A percentile compares a stretch with the other conserved stretches of the same genome.
Conservation (phyloP, 1,140 invertebrate genomes). For the Muscidifurax raptorellus region DNA sequence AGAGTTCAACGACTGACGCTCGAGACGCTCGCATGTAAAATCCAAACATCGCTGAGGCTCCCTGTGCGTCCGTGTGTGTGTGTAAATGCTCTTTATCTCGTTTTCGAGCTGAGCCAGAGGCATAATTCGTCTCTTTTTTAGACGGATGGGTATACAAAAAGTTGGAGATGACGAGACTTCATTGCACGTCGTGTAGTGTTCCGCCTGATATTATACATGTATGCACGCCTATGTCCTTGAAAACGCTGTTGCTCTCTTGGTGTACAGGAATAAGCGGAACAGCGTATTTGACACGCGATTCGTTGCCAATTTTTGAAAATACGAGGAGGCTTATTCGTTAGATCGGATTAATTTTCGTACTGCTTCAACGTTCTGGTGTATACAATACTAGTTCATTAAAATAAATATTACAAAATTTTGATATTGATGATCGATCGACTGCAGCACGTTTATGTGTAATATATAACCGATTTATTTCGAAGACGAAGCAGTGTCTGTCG, state of each 20-base stretch:
- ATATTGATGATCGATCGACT: background rate
- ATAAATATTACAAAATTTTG: too few species aligned
- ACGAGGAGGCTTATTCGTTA: background rate
- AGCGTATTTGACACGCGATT: background rate
- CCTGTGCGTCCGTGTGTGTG: too few species aligned
- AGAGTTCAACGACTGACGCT: background rate
- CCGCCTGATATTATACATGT: background rate
- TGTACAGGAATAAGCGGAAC: background rate
- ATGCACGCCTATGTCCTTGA: too few species aligned
- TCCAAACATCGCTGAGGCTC: background rate
- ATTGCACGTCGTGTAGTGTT: background rate
- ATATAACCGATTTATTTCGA: background rate
- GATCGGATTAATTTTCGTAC: background rate
- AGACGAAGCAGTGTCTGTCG: background rate
- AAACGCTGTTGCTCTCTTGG: background rate
- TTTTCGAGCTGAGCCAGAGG: background rate
- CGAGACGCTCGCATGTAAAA: background rate
- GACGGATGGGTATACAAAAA: background rate
- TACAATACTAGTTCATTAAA: too few species aligned
- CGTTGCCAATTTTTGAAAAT: background rate
- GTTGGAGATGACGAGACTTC: background rate
- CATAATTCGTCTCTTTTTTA: background rate
- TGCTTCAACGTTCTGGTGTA: too few species aligned
- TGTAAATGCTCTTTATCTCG: background rate
- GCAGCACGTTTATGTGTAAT: too few species aligned